Percentiles rank a stretch among this genome's conserved stretches.
Conservation (phyloP, 2,888 invertebrate genomes). For the Drosophila acutilabella region DNA sequence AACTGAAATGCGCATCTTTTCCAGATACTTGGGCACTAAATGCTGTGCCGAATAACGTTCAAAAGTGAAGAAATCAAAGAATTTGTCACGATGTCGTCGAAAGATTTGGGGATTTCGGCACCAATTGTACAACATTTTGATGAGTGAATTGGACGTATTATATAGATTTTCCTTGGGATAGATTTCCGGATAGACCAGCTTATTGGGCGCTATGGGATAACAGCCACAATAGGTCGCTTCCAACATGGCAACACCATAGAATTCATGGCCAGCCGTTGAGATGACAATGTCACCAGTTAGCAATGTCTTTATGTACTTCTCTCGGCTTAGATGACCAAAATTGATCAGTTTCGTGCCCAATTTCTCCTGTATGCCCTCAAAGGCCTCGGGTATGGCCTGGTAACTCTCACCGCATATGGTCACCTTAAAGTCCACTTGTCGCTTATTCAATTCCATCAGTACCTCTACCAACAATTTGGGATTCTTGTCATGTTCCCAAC, state of each 20-base stretch:
- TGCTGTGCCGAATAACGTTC: slow-evolving; percentile 84
- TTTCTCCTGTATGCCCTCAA: slow-evolving; percentile 86
- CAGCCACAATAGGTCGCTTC: slow-evolving; percentile 90
- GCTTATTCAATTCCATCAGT: slow-evolving; percentile 85
- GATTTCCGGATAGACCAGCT: slow-evolving; percentile 90
- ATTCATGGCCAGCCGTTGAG: slow-evolving; percentile 91
- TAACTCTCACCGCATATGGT: slow-evolving; percentile 88
- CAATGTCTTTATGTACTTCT: slow-evolving; percentile 87
- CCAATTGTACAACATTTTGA: slow-evolving; percentile 86
- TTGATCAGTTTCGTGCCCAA: slow-evolving; percentile 86
- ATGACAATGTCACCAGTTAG: slow-evolving; percentile 88
- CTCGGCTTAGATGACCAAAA: slow-evolving; percentile 87
- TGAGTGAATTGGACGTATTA: slow-evolving; percentile 87
- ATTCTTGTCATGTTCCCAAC: slow-evolving; percentile 92
- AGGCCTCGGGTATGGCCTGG: slow-evolving; percentile 87
- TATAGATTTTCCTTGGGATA: slow-evolving; percentile 88
- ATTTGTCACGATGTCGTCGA: slow-evolving; percentile 81
- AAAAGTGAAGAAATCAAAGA: slow-evolving; percentile 84
- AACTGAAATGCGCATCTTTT: slow-evolving; percentile 80
- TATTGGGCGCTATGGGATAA: slow-evolving; percentile 89
- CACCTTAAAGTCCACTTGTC: slow-evolving; percentile 87
- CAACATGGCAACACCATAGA: slow-evolving; percentile 91
- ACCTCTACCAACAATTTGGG: slow-evolving; percentile 88
- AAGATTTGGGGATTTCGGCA: slow-evolving; percentile 85
- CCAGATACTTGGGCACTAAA: slow-evolving; percentile 84